Evolutionary conservation across 2,797 vertebrate species (phyloP), one percentile per base, ranked within the genome.

Genomic region (Echiichthys vipera): DNA sequence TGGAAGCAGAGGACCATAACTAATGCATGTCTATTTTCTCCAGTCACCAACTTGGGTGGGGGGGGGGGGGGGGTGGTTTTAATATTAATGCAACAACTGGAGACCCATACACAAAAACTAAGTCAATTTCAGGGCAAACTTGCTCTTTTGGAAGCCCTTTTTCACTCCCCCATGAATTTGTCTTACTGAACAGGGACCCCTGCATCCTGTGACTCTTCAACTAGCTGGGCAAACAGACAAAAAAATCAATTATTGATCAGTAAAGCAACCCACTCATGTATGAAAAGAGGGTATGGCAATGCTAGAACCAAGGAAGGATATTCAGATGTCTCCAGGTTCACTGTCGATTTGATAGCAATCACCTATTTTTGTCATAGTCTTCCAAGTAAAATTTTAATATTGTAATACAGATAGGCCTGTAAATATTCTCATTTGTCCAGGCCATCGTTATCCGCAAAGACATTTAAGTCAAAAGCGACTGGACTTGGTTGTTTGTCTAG

Each of bases 21-120:
- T 91, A 93, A 93, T 91, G 89, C 85, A 93, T 88, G 89, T 90
- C 89, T 89, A 87, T 91, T 94, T 90, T 92, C 84, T 84, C 72
- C 89, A 85, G 92, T 88, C 86, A 72, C 89, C 81, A 88, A 88
- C 76, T 76, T 22, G 78, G 85, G 56, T 80, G 58, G 63, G 40
- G 73, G 65, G 86, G n/a, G n/a, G 69, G 78, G 85, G 56, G 81
- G 58, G 63, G 40, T 74, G 65, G 86, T 89, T 92, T 92, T 89
- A 94, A 94, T 93, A 93, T 92, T 93, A 87, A 94, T 94, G 89
- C 70, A 80, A 87, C 84, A 87, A 91, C 89, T 84, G 78, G 80
- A 89, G 68, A 86, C 82, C 78, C 71, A 74, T 59, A 83, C 74
- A 84, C 84, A 84, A 83, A 79, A 89, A 84, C 81, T 81, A 85